Base-by-base conservation (phyloP, 2,113 vertebrate genomes). In the Eurystomus gularis region DNA sequence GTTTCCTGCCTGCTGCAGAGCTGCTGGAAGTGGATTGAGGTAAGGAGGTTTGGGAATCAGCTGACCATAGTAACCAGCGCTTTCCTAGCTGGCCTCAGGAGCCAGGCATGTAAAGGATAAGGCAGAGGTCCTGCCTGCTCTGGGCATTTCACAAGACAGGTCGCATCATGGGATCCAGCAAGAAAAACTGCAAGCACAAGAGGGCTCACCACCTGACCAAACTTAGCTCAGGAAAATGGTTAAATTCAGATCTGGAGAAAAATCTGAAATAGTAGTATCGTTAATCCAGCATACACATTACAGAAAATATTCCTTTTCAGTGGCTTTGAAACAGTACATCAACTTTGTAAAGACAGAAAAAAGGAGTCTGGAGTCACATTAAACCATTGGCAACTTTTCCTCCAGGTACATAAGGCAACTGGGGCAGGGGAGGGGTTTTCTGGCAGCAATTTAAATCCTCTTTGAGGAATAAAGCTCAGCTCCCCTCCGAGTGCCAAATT, bases 1-100 rank as follows among this genome's bases (percentile, higher is more conserved):
- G 61, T 61, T 94, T 91, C 88, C 78, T 92, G 83, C 84, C 52
- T 71, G 73, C 85, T 79, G 68, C 46, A 66, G 66, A 78, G 88
- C 64, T 82, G 48, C 51, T 79, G 44, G 44, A 91, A 69, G 55
- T 4, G 19, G 57, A 44, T 28, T 13, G 40, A 65, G 35, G 83
- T 87, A 75, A 66, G 58, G n/a, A 91, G 31, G 70, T 52, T 60
- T 12, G 39, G 77, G 48, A 92, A 92, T 75, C 40, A 78, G 64
- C 83, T 60, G 55, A 85, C 86, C 10, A 5, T 2, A 25, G n/a
- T 52, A 92, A 51, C 39, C 66, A 48, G n/a, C 35, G 35, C 66
- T 70, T 55, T 35, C 37, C 80, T 69, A 66, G 72, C 55, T 61
- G 65, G 57, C n/a, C 68, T 58, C 21, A 48, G 64, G 51, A 85